These are phyloP conservation scores for Aviceda subcristata DNA, from an alignment of 2,113 vertebrate species.

Conservation along the genomic window DNA sequence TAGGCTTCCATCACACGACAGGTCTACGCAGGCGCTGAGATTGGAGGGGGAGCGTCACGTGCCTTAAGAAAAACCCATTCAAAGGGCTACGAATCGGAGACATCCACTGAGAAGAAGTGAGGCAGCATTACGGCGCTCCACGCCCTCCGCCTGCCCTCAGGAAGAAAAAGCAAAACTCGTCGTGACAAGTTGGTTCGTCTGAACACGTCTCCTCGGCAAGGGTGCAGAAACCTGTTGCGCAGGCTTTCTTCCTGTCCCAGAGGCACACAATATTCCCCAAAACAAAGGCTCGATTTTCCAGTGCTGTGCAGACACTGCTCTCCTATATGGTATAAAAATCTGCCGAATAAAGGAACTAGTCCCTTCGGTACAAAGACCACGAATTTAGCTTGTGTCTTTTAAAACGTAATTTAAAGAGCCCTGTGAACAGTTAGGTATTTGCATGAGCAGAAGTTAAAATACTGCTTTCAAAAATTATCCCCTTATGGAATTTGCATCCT, in stretches of 20 bases:
- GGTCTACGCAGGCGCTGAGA: background rate
- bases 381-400: background rate
- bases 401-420: background rate
- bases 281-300: background rate
- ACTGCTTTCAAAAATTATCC: background rate
- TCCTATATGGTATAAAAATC: background rate
- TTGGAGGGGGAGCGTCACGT: background rate
- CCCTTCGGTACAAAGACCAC: background rate
- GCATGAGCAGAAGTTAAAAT: background rate
- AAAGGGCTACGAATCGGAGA: background rate
- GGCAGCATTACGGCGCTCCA: background rate
- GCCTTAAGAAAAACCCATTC: background rate
- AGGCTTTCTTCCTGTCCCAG: constrained; percentile 45
- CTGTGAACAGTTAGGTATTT: background rate
- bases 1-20: background rate
- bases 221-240: constrained; percentile 57
- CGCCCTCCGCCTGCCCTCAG: background rate
- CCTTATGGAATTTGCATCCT: background rate
- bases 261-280: background rate
- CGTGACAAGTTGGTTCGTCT: background rate
- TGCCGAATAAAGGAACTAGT: background rate
- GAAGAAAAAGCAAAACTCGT: constrained; percentile 14
- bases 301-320: background rate
- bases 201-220: background rate
- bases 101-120: background rate